Evolutionary conservation across 1,140 invertebrate genomes (phyloP).

Genomic region (Probaryconus sp.): DNA sequence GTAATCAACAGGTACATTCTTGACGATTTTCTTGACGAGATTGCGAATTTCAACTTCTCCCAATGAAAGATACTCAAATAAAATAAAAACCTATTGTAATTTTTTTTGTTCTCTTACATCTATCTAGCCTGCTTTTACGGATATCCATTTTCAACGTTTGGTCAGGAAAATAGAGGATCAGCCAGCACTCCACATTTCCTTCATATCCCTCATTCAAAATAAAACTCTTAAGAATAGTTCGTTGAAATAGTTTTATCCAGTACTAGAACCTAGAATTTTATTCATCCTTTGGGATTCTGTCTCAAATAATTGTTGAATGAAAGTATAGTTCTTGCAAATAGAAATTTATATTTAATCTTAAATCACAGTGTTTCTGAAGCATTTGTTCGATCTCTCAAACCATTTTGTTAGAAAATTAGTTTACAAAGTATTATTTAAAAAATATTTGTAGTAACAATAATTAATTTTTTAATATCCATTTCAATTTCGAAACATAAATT

Average conservation of each 20-base stretch:
- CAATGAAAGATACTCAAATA: slow-evolving; percentile 14
- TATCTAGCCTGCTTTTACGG: slow-evolving; percentile 14
- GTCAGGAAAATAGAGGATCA: slow-evolving; percentile 34
- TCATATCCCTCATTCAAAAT: slow-evolving; percentile 27
- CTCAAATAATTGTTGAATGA: slow-evolving; percentile 31
- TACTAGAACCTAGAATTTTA: slow-evolving; percentile 17
- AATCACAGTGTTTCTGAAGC: too few relatives aligned
- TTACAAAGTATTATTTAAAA: too few relatives aligned
- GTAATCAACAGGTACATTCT: too few relatives aligned
- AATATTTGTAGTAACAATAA: too few relatives aligned
- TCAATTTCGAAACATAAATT: too few relatives aligned
- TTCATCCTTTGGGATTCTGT: slow-evolving; percentile 27
- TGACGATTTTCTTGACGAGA: too few relatives aligned
- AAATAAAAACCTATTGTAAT: slow-evolving; percentile 28
- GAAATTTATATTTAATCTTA: too few relatives aligned
- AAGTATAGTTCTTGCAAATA: slow-evolving; percentile 19
- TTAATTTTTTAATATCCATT: too few relatives aligned
- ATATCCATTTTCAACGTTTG: slow-evolving; percentile 8
- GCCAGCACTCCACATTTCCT: too few relatives aligned
- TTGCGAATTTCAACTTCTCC: neutral
- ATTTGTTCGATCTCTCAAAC: too few relatives aligned
- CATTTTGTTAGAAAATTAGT: too few relatives aligned
- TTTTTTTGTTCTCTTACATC: slow-evolving; percentile 14
- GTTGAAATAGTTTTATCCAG: slow-evolving; percentile 4
- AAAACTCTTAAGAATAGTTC: slow-evolving; percentile 5